A percentile compares a stretch with the other conserved stretches of the same genome.
Conservation (phyloP, 1,140 invertebrate species). For the Platorchestia sp. region DNA sequence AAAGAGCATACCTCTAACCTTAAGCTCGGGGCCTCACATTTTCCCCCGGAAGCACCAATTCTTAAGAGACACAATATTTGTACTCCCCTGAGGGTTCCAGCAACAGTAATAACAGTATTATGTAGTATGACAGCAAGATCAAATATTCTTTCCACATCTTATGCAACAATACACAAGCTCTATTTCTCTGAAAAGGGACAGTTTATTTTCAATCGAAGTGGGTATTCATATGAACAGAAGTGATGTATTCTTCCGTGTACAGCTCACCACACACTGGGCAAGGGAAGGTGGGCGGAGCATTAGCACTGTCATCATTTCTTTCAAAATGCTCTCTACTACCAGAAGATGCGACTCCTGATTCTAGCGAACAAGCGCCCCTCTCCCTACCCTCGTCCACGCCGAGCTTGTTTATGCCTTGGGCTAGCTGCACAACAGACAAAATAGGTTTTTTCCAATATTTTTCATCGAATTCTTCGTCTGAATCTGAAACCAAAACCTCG, state of each 20-base stretch:
- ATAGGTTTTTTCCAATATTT: background rate
- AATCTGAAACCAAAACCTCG: background rate
- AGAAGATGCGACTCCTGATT: background rate
- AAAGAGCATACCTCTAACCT: too few species aligned
- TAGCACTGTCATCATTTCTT: background rate
- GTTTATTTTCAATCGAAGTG: background rate
- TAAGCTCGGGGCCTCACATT: too few species aligned
- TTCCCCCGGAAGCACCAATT: too few species aligned
- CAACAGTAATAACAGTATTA: too few species aligned
- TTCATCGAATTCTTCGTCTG: constrained; percentile 35
- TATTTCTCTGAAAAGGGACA: background rate
- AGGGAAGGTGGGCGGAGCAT: background rate
- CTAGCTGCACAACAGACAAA: constrained; percentile 13
- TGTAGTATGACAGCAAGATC: too few species aligned
- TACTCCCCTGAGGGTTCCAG: too few species aligned
- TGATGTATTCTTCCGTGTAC: constrained; percentile 29
- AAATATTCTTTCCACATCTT: too few species aligned
- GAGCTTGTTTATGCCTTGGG: background rate
- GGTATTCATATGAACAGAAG: background rate
- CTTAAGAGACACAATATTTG: too few species aligned
- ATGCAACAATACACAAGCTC: too few species aligned
- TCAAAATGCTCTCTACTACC: background rate
- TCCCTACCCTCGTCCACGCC: background rate
- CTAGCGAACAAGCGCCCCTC: background rate
- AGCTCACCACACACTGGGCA: constrained; percentile 35